Evolutionary conservation across 2,888 invertebrate genomes (phyloP).

Genomic region (Microplitis manilae): DNA sequence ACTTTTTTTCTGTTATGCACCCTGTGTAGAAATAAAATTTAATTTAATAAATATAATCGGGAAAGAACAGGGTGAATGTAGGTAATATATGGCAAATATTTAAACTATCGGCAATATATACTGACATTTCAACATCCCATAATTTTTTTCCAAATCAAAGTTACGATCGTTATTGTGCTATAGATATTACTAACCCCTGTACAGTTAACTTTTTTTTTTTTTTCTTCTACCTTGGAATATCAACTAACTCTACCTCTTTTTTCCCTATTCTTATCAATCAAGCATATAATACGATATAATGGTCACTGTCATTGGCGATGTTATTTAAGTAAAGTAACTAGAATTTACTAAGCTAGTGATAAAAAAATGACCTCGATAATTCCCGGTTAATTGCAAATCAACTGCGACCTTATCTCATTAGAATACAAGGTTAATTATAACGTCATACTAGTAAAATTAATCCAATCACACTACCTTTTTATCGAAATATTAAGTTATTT

Average conservation of each 20-base stretch:
- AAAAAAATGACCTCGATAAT: conserved; percentile 34
- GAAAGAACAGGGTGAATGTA: too few species aligned
- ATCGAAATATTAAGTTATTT: conserved; percentile 1
- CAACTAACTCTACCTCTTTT: conserved; percentile 14
- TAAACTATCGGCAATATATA: too few species aligned
- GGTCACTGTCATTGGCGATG: conserved; percentile 34
- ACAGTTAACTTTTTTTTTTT: not conserved
- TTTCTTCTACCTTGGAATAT: not conserved
- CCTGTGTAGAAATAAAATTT: too few species aligned
- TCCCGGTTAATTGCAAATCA: conserved; percentile 34
- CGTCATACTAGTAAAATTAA: conserved; percentile 24
- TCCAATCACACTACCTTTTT: conserved; percentile 11
- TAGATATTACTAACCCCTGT: not conserved
- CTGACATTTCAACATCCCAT: not conserved
- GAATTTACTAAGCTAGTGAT: not conserved
- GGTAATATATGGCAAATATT: too few species aligned
- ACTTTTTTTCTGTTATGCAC: too few species aligned
- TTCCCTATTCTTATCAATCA: conserved; percentile 36
- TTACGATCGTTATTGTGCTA: not conserved
- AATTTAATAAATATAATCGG: too few species aligned
- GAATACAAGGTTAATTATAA: conserved; percentile 31
- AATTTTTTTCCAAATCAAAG: not conserved
- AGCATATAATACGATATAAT: conserved; percentile 51
- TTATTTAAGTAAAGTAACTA: conserved; percentile 25
- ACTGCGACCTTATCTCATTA: conserved; percentile 33